Conservation (phyloP, 30 jellyfish, hydroid and myxozoan genomes). For the Chrysaora quinquecirrha region DNA sequence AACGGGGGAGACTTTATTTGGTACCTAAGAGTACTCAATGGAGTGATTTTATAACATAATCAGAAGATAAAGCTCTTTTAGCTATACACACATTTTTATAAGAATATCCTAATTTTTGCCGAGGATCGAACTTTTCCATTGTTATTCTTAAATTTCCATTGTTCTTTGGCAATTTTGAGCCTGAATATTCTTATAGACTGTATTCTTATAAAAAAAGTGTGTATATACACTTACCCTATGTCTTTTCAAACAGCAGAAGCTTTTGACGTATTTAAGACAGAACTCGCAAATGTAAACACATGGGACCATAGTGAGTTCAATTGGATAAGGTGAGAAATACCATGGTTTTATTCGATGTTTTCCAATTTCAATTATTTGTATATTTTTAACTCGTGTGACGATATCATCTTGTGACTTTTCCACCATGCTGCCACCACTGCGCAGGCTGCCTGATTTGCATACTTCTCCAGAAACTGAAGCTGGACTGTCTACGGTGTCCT, state of each 20-base stretch:
- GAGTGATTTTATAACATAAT: too few relatives aligned
- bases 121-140: too few relatives aligned
- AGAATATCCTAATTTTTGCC: too few relatives aligned
- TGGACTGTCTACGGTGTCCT: conserved; percentile 94
- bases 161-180: too few relatives aligned
- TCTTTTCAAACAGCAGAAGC: conserved; percentile 80
- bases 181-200: too few relatives aligned
- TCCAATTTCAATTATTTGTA: conserved; percentile 94
- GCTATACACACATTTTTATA: too few relatives aligned
- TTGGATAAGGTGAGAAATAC: conserved; percentile 99
- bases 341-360: conserved; percentile 98
- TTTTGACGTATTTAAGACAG: conserved; percentile 92
- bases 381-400: conserved; percentile 95
- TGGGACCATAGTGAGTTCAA: conserved; percentile 79
- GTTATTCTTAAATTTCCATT: too few relatives aligned
- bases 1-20: too few relatives aligned
- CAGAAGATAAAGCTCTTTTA: too few relatives aligned
- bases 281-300: conserved; percentile 97
- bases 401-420: conserved; percentile 94
- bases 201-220: too few relatives aligned
- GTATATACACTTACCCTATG: conserved; percentile 85
- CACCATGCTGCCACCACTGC: conserved; percentile 96
- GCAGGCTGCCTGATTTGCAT: conserved; percentile 82
- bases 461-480: conserved; percentile 77
- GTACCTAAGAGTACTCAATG: too few relatives aligned